These are phyloP conservation scores for Setipinna tenuifilis DNA, from an alignment of 2,797 vertebrate genomes.

Conservation along the genomic window DNA sequence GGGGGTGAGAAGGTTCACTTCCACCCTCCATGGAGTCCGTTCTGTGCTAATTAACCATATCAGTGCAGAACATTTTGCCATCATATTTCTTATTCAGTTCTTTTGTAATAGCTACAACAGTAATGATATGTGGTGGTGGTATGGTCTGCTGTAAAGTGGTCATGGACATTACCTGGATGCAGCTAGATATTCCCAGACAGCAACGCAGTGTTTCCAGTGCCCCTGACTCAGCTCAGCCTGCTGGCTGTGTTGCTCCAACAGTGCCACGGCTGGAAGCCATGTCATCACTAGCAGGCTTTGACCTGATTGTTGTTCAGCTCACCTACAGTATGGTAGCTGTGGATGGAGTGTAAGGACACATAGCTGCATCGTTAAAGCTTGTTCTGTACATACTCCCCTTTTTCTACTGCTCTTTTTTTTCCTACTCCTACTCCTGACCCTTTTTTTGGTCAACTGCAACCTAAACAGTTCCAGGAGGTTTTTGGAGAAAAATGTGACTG, in stretches of 20 bases:
- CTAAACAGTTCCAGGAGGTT: no score
- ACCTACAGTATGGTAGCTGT: constrained; percentile 40
- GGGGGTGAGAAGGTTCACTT: background rate
- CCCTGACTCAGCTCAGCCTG: background rate
- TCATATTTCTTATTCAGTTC: background rate
- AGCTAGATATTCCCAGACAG: constrained; percentile 8
- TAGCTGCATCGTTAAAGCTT: background rate
- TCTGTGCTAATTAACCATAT: constrained; percentile 11
- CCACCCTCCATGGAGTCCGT: background rate
- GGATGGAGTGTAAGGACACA: constrained; percentile 39
- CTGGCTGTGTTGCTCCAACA: constrained; percentile 3
- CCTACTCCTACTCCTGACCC: background rate
- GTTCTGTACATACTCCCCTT: constrained; percentile 18
- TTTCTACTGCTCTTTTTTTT: no score
- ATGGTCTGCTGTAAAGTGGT: background rate
- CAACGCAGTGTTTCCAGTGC: background rate
- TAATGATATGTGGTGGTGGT: background rate
- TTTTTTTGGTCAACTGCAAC: background rate
- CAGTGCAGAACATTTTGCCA: background rate
- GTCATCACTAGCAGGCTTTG: constrained; percentile 40
- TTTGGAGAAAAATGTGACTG: no score
- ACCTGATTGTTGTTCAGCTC: constrained; percentile 49
- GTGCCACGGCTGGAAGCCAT: constrained; percentile 15
- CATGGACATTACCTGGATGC: background rate
- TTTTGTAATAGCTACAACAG: background rate